Percentiles rank a stretch among this genome's conserved stretches.
phyloP scores from a whole-genome alignment of 2,888 invertebrate genomes.

The Thecocarcelia acutangulata region DNA sequence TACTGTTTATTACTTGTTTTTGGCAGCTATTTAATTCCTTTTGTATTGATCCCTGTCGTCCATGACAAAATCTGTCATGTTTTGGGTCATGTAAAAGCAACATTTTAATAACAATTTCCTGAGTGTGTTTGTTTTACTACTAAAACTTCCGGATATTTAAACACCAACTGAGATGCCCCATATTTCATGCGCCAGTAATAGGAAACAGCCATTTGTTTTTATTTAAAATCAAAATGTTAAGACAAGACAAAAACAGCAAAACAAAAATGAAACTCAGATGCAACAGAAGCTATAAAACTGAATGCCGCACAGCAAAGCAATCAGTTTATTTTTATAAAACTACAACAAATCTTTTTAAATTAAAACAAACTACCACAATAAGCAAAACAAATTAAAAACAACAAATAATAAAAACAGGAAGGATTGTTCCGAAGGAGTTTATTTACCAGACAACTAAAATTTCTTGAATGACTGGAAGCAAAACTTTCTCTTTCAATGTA shows the following conservation, averaged over 20 bases:
- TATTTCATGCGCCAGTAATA: background rate
- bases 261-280: background rate
- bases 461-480: too few relatives aligned
- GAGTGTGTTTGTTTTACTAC: background rate
- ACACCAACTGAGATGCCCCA: constrained; percentile 20
- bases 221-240: constrained; percentile 11
- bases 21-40: too few relatives aligned
- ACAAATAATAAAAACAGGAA: too few relatives aligned
- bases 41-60: background rate
- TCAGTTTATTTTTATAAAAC: constrained; percentile 6
- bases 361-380: constrained; percentile 47
- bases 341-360: constrained; percentile 24
- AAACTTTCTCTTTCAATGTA: background rate
- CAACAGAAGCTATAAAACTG: constrained; percentile 15
- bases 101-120: constrained; percentile 30
- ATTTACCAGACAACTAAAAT: too few relatives aligned
- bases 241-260: background rate
- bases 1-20: too few relatives aligned
- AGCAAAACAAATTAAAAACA: constrained; percentile 7
- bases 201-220: constrained; percentile 19
- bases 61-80: constrained; percentile 15
- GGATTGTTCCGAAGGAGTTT: background rate
- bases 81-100: background rate
- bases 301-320: constrained; percentile 10
- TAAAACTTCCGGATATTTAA: constrained; percentile 31